phyloP scores from a whole-genome alignment of 2,113 vertebrate species.

The Lepus timidus region DNA sequence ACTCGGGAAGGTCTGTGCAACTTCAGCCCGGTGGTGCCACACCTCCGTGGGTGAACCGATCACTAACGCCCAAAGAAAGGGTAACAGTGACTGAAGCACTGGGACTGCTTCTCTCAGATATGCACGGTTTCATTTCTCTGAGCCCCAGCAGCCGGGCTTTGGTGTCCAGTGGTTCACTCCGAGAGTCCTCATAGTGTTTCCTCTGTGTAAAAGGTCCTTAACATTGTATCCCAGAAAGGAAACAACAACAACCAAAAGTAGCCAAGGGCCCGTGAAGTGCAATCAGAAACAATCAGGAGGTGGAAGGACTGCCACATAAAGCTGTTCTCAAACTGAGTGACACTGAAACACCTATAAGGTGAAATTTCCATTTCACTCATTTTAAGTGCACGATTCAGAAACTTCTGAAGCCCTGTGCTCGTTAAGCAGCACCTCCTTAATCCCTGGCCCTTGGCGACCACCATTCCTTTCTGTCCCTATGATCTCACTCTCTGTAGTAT shows the following conservation, averaged over 20 bases:
- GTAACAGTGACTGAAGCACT: neutral
- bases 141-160: neutral
- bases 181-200: conserved; percentile 39
- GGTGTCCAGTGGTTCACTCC: neutral
- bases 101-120: neutral
- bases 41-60: neutral
- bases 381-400: neutral
- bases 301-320: conserved; percentile 11
- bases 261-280: neutral
- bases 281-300: neutral
- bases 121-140: neutral
- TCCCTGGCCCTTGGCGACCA: neutral
- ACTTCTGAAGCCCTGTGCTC: neutral
- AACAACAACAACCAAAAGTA: neutral
- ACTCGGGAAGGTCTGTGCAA: neutral
- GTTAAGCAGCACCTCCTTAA: neutral
- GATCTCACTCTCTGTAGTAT: neutral
- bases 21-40: neutral
- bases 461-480: neutral
- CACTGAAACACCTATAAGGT: neutral
- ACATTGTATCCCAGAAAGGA: neutral
- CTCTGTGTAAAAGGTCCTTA: conserved; percentile 11
- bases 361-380: neutral
- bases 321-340: neutral
- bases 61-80: neutral